A percentile compares a stretch with the other conserved stretches of the same genome.
Evolutionary conservation across 1,140 invertebrate species (phyloP).

Genomic region (Cotesia glomerata): DNA sequence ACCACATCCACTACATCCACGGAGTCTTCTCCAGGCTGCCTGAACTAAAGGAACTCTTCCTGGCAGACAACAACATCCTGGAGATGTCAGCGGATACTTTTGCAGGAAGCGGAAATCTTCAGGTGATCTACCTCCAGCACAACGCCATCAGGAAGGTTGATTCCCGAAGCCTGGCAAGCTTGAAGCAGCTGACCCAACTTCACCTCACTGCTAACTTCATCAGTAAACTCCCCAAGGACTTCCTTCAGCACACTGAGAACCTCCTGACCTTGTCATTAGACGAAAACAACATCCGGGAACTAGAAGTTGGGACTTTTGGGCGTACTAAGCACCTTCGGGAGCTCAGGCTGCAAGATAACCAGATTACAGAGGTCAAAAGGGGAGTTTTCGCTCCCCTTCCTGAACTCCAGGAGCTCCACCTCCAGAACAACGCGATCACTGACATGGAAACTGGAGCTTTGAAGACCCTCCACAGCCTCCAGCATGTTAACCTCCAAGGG

Average conservation of each 20-base stretch:
- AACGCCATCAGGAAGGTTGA: conserved; percentile 84
- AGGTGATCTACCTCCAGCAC: conserved; percentile 85
- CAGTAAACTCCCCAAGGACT: conserved; percentile 72
- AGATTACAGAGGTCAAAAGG: conserved; percentile 73
- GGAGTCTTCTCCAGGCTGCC: conserved; percentile 81
- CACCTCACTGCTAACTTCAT: conserved; percentile 89
- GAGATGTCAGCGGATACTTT: conserved; percentile 84
- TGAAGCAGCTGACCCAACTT: conserved; percentile 79
- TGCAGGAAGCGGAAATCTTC: conserved; percentile 74
- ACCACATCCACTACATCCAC: conserved; percentile 84
- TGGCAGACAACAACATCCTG: conserved; percentile 90
- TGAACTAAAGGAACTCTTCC: conserved; percentile 79
- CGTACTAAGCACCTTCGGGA: conserved; percentile 77
- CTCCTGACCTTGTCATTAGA: conserved; percentile 87
- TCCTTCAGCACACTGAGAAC: conserved; percentile 77
- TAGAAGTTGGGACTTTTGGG: conserved; percentile 81
- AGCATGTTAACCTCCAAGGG: conserved; percentile 88
- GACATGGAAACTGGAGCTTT: conserved; percentile 84
- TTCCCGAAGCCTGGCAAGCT: conserved; percentile 72
- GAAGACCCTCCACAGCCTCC: conserved; percentile 79
- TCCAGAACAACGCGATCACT: conserved; percentile 85
- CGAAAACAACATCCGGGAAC: conserved; percentile 83
- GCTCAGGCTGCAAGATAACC: conserved; percentile 87
- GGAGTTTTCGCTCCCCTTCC: conserved; percentile 83
- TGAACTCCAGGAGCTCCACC: conserved; percentile 80